Base-by-base conservation (phyloP, 2,113 vertebrate genomes). In the Grallaria varia region DNA sequence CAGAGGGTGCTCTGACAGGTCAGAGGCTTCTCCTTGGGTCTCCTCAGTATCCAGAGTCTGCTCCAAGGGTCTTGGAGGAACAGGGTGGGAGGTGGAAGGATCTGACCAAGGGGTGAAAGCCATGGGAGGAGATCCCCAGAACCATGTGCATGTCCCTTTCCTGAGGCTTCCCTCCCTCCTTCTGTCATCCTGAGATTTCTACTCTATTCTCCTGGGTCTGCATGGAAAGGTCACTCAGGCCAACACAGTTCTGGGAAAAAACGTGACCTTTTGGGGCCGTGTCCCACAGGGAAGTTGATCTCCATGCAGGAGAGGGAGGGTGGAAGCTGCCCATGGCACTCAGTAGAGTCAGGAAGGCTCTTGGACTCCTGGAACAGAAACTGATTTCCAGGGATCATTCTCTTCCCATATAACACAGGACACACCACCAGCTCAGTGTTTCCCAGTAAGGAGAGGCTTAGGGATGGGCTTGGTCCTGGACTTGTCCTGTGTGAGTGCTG, bases 101-200 rank as follows among this genome's bases (percentile, higher is more conserved):
- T 15, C 2, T 1, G 21, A 49, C 25, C n/a, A n/a, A 39, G 37
- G 18, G 37, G 37, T 7, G 39, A 50, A 22, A 28, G 31, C 44
- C 5, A 8, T 49, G 31, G 67, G 31, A n/a, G 47, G 31, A 52
- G 49, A n/a, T 33, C 58, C 16, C 14, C 11, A 27, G 56, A 47
- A 58, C 25, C 30, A 62, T 0, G 1, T 1, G 7, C 49, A 35
- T 0, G 0, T 8, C 53, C 47, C 53, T 20, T 30, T 30, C 22
- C 7, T 1, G 12, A 44, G 56, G 12, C 24, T 44, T 23, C 12
- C 27, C 59, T 49, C 58, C 16, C 31, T 49, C 16, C 2, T n/a
- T 44, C 49, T 28, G 53, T 31, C 42, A 12, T 4, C n/a, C 55
- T 4, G 5, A 23, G 23, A 17, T 24, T 58, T 15, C 45, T 18